Percentiles rank a stretch among this genome's conserved stretches.
These are phyloP conservation scores for Junonia oenone DNA, from an alignment of 2,888 invertebrate genomes.

Conservation along the genomic window DNA sequence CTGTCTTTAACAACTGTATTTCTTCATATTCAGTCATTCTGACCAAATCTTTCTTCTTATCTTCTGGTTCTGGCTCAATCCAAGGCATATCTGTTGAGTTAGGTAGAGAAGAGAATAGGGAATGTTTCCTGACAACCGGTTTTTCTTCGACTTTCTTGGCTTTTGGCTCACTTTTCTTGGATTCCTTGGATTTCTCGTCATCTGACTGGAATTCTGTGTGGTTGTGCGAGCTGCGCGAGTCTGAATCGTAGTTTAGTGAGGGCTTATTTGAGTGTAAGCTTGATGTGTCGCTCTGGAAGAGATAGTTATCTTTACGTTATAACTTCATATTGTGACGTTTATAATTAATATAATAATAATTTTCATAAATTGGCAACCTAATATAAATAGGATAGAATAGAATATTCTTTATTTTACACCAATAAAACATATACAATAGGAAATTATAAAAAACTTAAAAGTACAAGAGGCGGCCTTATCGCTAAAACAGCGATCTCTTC, in stretches of 20 bases:
- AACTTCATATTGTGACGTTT: too few species aligned
- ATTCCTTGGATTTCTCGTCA: constrained; percentile 24
- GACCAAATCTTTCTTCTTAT: constrained; percentile 40
- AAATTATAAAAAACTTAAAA: too few species aligned
- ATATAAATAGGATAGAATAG: too few species aligned
- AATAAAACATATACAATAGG: too few species aligned
- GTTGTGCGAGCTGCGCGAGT: constrained; percentile 45
- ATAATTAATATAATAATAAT: too few species aligned
- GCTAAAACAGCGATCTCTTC: too few species aligned
- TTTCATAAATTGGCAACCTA: too few species aligned
- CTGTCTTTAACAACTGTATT: constrained; percentile 62
- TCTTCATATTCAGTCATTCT: constrained; percentile 65
- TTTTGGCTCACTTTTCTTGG: constrained; percentile 32
- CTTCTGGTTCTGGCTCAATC: constrained; percentile 40
- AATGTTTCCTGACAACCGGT: constrained; percentile 40
- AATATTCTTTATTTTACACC: too few species aligned
- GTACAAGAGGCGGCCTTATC: too few species aligned
- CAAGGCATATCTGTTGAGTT: constrained; percentile 61
- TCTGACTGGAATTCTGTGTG: constrained; percentile 28
- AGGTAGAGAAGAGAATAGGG: constrained; percentile 51
- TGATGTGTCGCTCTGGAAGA: constrained; percentile 62
- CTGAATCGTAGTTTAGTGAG: constrained; percentile 50
- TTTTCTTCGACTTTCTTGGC: constrained; percentile 41
- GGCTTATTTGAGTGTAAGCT: constrained; percentile 53
- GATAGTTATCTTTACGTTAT: too few species aligned